Evolutionary conservation across 2,888 invertebrate species (phyloP).

Genomic region (Drosophila subsilvestris): DNA sequence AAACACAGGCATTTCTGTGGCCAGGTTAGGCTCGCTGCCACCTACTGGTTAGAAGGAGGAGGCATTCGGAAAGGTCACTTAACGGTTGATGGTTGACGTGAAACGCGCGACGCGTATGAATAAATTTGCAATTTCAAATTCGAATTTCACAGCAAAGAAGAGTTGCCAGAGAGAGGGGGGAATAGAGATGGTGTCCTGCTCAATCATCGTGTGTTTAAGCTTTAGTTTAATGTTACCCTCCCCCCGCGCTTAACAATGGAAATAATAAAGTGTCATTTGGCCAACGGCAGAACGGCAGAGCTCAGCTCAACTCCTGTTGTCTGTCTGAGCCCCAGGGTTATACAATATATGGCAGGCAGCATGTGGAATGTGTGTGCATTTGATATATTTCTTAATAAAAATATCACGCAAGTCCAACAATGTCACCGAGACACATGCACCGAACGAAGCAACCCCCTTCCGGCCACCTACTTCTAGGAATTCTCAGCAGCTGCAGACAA

Average conservation of each 20-base stretch:
- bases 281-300: constrained; percentile 1
- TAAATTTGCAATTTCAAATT: constrained; percentile 63
- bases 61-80: constrained; percentile 49
- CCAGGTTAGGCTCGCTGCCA: constrained; percentile 47
- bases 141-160: constrained; percentile 8
- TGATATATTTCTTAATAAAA: constrained; percentile 78
- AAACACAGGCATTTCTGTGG: constrained; percentile 1
- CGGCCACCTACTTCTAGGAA: constrained; percentile 5
- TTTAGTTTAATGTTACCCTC: constrained; percentile 38
- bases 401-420: constrained; percentile 65
- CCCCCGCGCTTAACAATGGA: constrained; percentile 34
- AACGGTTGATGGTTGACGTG: constrained; percentile 43
- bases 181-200: constrained; percentile 18
- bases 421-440: constrained; percentile 26
- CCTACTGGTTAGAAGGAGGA: constrained; percentile 35
- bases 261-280: constrained; percentile 53
- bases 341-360: constrained; percentile 32
- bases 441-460: constrained; percentile 1
- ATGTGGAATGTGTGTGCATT: constrained; percentile 57
- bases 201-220: constrained; percentile 32
- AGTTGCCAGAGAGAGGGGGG: constrained; percentile 21
- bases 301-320: background rate
- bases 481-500: constrained; percentile 24
- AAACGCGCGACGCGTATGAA: constrained; percentile 61
- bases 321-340: constrained; percentile 29